Percentiles rank a stretch among this genome's conserved stretches.
phyloP scores from a whole-genome alignment of 2,113 vertebrate species.

The Rattus norvegicus region DNA sequence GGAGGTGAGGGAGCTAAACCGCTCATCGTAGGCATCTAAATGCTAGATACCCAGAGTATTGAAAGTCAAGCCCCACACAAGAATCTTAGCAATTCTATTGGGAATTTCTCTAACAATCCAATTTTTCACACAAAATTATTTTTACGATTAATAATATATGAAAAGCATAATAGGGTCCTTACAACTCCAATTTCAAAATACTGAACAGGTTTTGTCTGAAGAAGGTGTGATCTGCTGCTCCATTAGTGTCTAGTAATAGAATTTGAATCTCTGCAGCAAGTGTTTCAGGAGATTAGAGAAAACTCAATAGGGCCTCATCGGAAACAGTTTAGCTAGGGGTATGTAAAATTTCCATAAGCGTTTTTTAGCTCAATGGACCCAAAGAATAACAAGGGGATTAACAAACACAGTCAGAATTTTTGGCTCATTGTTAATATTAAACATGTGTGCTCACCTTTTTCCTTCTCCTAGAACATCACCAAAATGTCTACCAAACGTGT shows the following conservation, averaged over 20 bases:
- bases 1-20: not conserved
- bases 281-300: slow-evolving; percentile 9
- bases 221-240: not conserved
- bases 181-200: slow-evolving; percentile 33
- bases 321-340: not conserved
- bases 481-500: slow-evolving; percentile 35
- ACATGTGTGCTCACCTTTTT: not conserved
- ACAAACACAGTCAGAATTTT: slow-evolving; percentile 6
- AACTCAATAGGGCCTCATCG: not conserved
- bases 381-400: not conserved
- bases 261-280: slow-evolving; percentile 11
- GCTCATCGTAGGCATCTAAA: slow-evolving; percentile 60
- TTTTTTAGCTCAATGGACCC: not conserved
- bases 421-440: not conserved
- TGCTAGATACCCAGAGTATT: not conserved
- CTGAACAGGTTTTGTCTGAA: slow-evolving; percentile 40
- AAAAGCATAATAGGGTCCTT: slow-evolving; percentile 9
- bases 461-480: not conserved
- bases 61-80: not conserved
- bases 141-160: slow-evolving; percentile 55
- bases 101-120: not conserved
- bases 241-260: slow-evolving; percentile 10
- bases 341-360: not conserved
- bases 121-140: slow-evolving; percentile 19
- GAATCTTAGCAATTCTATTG: not conserved